Conservation (phyloP, 2,888 invertebrate genomes). For the Pomacea canaliculata region DNA sequence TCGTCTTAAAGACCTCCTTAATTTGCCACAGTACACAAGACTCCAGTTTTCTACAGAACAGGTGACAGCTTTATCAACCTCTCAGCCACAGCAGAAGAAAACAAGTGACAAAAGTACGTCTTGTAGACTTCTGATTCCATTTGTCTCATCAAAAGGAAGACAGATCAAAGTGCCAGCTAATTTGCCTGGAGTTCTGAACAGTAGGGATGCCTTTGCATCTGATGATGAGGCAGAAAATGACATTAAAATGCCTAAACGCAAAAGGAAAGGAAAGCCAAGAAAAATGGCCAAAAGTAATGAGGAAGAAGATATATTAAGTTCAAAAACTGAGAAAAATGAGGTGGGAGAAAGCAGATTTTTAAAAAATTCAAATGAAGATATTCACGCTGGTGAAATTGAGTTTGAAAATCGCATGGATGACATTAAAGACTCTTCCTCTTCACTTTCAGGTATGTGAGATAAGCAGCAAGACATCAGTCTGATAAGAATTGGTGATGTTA, state of each 20-base stretch:
- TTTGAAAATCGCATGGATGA: constrained; percentile 2
- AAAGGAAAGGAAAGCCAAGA: constrained; percentile 19
- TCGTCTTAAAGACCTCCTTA: constrained; percentile 22
- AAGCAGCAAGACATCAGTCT: too few species aligned
- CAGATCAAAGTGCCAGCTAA: constrained; percentile 27
- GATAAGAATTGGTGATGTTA: too few species aligned
- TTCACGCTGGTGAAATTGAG: not conserved
- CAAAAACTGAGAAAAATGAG: constrained; percentile 1
- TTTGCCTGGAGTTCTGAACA: constrained; percentile 20
- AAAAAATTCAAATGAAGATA: not conserved
- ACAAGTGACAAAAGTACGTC: constrained; percentile 23
- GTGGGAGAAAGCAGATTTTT: constrained; percentile 1
- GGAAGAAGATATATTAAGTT: too few species aligned
- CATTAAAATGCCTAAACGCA: not conserved
- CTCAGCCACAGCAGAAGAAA: not conserved
- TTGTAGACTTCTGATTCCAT: constrained; percentile 36
- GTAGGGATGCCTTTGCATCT: constrained; percentile 15
- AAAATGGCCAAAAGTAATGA: constrained; percentile 2
- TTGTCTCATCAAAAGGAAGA: constrained; percentile 36
- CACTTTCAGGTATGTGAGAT: too few species aligned
- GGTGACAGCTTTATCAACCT: not conserved
- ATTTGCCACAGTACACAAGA: constrained; percentile 15
- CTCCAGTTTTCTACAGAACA: not conserved
- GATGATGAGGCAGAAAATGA: constrained; percentile 16
- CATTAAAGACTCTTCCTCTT: too few species aligned